Evolutionary conservation across 2,113 vertebrate genomes (phyloP).

Genomic region (Tetrax tetrax): DNA sequence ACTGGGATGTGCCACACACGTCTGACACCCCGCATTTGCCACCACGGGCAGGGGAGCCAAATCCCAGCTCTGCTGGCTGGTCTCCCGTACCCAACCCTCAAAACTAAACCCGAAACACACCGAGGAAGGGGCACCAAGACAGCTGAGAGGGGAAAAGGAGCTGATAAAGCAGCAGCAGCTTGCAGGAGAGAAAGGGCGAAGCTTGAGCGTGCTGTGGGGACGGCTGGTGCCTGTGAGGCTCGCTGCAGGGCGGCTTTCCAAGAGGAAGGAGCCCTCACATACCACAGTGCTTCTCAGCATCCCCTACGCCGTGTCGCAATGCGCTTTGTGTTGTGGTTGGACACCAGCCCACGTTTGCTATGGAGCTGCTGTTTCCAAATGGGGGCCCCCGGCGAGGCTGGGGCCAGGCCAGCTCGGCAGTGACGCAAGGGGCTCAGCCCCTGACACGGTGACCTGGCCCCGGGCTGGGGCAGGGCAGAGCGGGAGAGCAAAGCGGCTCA

Average conservation of each 20-base stretch:
- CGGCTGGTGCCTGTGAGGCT: rapidly evolving
- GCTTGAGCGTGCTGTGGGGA: rapidly evolving
- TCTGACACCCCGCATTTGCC: neutral
- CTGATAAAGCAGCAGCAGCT: neutral
- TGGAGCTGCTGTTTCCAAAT: neutral
- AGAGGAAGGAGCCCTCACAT: neutral
- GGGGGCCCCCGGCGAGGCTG: neutral
- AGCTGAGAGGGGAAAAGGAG: neutral
- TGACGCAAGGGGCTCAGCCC: neutral
- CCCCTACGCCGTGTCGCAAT: neutral
- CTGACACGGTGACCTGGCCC: neutral
- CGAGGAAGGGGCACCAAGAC: neutral
- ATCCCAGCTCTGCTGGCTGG: neutral
- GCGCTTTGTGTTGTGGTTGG: rapidly evolving
- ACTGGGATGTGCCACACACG: rapidly evolving
- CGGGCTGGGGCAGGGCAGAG: neutral
- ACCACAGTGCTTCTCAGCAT: neutral
- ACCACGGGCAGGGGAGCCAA: neutral
- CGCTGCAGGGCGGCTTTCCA: neutral
- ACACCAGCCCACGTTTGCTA: rapidly evolving
- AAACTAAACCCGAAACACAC: neutral
- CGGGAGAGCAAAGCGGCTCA: neutral
- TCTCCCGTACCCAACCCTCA: neutral
- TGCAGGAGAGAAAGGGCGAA: neutral
- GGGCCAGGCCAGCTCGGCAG: neutral